Percentiles rank a stretch among this genome's conserved stretches.
Evolutionary conservation across 1,140 invertebrate species (phyloP).

Genomic region (Sarcophaga peregrina): DNA sequence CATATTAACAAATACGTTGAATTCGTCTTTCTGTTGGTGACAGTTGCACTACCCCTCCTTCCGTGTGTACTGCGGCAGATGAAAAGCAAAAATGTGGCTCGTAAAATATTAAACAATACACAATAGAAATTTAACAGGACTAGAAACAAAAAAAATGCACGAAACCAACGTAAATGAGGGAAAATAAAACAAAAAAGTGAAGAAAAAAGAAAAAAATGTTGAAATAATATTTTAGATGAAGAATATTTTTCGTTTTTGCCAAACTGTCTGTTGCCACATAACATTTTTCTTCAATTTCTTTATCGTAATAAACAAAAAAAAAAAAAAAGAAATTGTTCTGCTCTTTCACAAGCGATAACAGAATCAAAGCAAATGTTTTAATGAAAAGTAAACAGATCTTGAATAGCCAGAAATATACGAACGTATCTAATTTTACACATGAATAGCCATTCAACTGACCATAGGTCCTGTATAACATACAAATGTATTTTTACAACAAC

Average conservation of each 20-base stretch:
- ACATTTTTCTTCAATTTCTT: too few relatives aligned
- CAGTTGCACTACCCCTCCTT: neutral
- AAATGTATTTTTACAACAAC: too few relatives aligned
- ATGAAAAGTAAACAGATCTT: slow-evolving; percentile 40
- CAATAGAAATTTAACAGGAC: slow-evolving; percentile 34
- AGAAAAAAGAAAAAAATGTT: neutral
- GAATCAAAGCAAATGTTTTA: slow-evolving; percentile 38
- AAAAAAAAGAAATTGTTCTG: too few relatives aligned
- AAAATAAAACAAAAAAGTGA: neutral
- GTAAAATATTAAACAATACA: slow-evolving; percentile 29
- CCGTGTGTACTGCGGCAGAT: neutral
- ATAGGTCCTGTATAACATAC: too few relatives aligned
- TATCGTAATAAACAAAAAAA: too few relatives aligned
- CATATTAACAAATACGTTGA: slow-evolving; percentile 30
- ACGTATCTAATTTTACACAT: neutral
- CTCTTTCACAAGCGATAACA: neutral
- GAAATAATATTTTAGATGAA: slow-evolving; percentile 12
- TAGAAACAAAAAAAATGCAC: slow-evolving; percentile 10
- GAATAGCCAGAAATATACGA: neutral
- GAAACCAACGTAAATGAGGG: slow-evolving; percentile 14
- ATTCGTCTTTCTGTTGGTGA: neutral
- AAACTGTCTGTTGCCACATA: too few relatives aligned
- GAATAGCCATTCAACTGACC: too few relatives aligned
- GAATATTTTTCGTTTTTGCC: slow-evolving; percentile 15
- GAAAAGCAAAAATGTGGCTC: neutral